Evolutionary conservation across 2,888 invertebrate species (phyloP), one percentile per base, ranked within the genome.

Genomic region (Rhagophthalmus giganteus): DNA sequence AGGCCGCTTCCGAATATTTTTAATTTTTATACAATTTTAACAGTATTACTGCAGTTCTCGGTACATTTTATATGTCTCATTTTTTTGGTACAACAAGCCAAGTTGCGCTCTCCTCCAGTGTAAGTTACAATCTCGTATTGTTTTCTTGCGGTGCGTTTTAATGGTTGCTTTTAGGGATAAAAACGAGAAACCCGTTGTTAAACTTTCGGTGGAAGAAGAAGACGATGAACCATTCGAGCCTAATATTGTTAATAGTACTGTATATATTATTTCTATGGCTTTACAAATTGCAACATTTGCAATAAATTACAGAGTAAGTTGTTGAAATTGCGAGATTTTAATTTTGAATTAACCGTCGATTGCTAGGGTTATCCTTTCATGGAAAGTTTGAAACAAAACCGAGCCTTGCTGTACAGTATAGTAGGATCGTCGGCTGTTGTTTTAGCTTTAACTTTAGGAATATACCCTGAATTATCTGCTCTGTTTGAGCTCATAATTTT

Each of bases 331-430:
- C n/a, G n/a, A n/a, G n/a, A n/a, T n/a, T n/a, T n/a, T n/a, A n/a
- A n/a, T n/a, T n/a, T n/a, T n/a, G n/a, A n/a, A n/a, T n/a, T n/a
- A n/a, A n/a, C n/a, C n/a, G n/a, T n/a, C n/a, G n/a, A n/a, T n/a
- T n/a, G n/a, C n/a, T 72, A 97, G 96, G 99, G 99, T 3, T 89
- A 94, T 73, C 99, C 99, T 1, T 99, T 94, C 71, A 99, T 99
- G 99, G 97, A 98, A 75, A 92, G 94, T 67, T 78, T 99, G 39
- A 79, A 79, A 32, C 92, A 95, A 74, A 99, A 99, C 78, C 90
- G 88, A 70, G 87, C 94, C 2, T 80, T 99, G 57, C 76, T 98
- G 67, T 96, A 93, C 79, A 95, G 96, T 69, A 83, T 99, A 55
- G 61, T 92, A 51, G 80, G 87, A 57, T 94, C 96, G 3, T 88